A percentile compares a stretch with the other conserved stretches of the same genome.
These are phyloP conservation scores for Parasteatoda lunata DNA, from an alignment of 2,888 invertebrate genomes.

Conservation along the genomic window DNA sequence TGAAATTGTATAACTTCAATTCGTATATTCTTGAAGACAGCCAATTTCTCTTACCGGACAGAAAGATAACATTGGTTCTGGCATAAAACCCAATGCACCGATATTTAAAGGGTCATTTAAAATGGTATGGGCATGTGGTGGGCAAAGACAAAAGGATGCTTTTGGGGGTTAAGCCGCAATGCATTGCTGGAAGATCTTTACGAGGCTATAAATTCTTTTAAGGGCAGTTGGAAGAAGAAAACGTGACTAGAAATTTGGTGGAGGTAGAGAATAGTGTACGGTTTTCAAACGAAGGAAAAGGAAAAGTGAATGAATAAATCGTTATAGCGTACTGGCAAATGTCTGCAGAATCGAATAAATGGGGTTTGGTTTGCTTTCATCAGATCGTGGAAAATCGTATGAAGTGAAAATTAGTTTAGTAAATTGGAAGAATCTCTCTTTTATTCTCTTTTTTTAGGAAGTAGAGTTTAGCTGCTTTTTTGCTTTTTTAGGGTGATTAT, in stretches of 20 bases:
- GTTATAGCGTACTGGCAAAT: not conserved
- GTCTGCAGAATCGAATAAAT: too few species aligned
- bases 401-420: too few species aligned
- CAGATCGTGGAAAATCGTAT: too few species aligned
- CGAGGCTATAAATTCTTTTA: constrained; percentile 61
- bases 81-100: constrained; percentile 46
- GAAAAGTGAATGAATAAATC: constrained; percentile 19
- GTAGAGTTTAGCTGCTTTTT: too few species aligned
- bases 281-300: constrained; percentile 16
- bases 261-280: constrained; percentile 16
- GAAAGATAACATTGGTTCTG: constrained; percentile 24
- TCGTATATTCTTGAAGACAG: constrained; percentile 20
- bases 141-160: constrained; percentile 43
- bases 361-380: too few species aligned
- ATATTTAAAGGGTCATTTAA: constrained; percentile 56
- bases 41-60: constrained; percentile 23
- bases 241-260: constrained; percentile 51
- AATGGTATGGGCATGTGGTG: constrained; percentile 31
- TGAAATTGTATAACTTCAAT: constrained; percentile 1
- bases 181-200: constrained; percentile 31
- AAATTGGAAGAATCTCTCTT: too few species aligned
- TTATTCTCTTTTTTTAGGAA: too few species aligned
- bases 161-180: constrained; percentile 52
- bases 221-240: constrained; percentile 31
- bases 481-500: too few species aligned